phyloP scores from a whole-genome alignment of 2,888 invertebrate species.

The Pyralis farinalis region DNA sequence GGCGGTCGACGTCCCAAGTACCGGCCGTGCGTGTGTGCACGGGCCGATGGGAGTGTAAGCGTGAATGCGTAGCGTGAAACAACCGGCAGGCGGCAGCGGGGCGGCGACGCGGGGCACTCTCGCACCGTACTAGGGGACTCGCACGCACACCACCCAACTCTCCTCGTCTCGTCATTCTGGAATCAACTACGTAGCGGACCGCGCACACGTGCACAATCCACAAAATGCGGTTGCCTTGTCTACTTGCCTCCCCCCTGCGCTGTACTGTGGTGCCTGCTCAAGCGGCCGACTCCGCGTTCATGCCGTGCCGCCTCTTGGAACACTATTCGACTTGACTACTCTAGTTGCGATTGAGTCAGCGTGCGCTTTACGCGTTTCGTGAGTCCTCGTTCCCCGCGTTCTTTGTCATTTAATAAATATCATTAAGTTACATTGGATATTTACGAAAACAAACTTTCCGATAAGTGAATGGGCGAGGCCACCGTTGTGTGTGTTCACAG shows the following conservation, averaged over 20 bases:
- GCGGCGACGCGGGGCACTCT: constrained; percentile 3
- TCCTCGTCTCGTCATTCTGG: constrained; percentile 29
- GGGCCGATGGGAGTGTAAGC: constrained; percentile 12
- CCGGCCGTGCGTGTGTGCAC: constrained; percentile 12
- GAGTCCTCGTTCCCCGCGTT: constrained; percentile 26
- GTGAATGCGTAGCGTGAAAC: constrained; percentile 17
- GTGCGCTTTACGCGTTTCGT: constrained; percentile 41
- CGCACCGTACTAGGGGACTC: constrained; percentile 27
- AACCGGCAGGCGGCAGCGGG: constrained; percentile 17
- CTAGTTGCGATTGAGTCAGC: constrained; percentile 59
- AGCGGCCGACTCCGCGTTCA: constrained; percentile 28
- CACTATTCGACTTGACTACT: constrained; percentile 35
- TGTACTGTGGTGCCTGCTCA: constrained; percentile 15
- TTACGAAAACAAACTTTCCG: constrained; percentile 34
- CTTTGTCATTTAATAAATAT: constrained; percentile 52
- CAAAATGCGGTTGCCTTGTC: constrained; percentile 39
- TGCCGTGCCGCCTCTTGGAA: constrained; percentile 53
- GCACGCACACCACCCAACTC: constrained; percentile 38
- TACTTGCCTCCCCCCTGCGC: constrained; percentile 22
- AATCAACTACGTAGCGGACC: constrained; percentile 32
- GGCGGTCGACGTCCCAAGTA: constrained; percentile 18
- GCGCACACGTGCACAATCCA: constrained; percentile 51
- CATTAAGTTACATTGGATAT: constrained; percentile 30
- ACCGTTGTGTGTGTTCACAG: constrained; percentile 23
- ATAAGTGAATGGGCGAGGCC: constrained; percentile 60